A percentile compares a stretch with the other conserved stretches of the same genome.
Evolutionary conservation across 30 jellyfish, hydroid and myxozoan species (phyloP).

Genomic region (Aurelia sp.): DNA sequence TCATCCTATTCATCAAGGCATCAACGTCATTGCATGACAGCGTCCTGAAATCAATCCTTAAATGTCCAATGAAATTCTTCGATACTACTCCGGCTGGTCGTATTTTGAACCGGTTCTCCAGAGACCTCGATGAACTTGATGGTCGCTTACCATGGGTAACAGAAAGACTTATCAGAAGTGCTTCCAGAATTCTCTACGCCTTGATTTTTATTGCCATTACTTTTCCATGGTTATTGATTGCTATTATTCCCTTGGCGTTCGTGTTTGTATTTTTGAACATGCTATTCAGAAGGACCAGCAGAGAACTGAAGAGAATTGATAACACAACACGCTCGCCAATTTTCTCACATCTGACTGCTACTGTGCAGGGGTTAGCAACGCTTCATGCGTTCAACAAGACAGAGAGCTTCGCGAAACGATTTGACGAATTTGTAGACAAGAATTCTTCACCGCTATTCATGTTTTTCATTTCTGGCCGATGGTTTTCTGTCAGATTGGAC

Average conservation of each 20-base stretch:
- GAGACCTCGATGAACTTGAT: conserved; percentile 77
- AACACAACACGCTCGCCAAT: conserved; percentile 78
- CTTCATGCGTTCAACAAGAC: conserved; percentile 67
- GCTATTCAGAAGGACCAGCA: conserved; percentile 65
- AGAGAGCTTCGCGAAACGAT: conserved; percentile 30
- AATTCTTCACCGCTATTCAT: conserved; percentile 65
- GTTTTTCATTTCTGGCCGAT: conserved; percentile 53
- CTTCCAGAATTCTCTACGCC: conserved; percentile 34
- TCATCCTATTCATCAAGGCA: conserved; percentile 49
- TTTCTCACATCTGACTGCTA: conserved; percentile 81
- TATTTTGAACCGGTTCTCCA: conserved; percentile 74
- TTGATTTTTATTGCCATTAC: conserved; percentile 57
- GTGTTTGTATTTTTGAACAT: conserved; percentile 32
- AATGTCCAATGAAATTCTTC: conserved; percentile 74
- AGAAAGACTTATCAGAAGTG: conserved; percentile 43
- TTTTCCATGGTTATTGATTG: conserved; percentile 80
- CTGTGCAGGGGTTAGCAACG: conserved; percentile 81
- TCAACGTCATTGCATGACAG: conserved; percentile 67
- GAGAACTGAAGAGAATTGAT: conserved; percentile 81
- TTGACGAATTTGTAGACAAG: conserved; percentile 57
- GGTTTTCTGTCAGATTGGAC: conserved; percentile 77
- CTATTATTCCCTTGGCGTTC: conserved; percentile 42
- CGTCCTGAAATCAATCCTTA: conserved; percentile 52
- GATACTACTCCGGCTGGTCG: conserved; percentile 84
- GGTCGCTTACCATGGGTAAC: conserved; percentile 58